Evolutionary conservation across 1,140 invertebrate genomes (phyloP).

Genomic region (Leucophenga varia): DNA sequence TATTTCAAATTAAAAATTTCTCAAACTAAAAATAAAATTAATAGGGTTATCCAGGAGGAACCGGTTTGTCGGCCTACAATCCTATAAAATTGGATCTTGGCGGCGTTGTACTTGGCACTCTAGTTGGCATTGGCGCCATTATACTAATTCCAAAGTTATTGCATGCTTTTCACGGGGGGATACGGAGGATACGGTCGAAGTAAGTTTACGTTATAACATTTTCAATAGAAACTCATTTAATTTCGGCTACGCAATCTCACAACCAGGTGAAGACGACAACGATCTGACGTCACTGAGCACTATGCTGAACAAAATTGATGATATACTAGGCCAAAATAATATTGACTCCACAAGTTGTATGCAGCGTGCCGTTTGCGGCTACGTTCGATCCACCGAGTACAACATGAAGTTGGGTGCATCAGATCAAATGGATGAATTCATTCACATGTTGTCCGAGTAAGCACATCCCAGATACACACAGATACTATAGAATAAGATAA

Average conservation of each 20-base stretch:
- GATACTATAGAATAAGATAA: too few relatives aligned
- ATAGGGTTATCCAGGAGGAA: constrained; percentile 54
- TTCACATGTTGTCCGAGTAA: constrained; percentile 67
- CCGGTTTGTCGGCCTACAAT: constrained; percentile 62
- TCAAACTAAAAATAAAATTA: background rate
- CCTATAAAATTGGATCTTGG: constrained; percentile 79
- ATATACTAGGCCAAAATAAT: constrained; percentile 69
- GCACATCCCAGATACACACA: too few relatives aligned
- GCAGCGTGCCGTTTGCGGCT: constrained; percentile 75
- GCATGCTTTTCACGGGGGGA: constrained; percentile 67
- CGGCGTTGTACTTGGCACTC: constrained; percentile 74
- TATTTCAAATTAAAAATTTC: background rate
- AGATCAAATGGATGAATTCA: constrained; percentile 66
- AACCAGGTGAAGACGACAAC: constrained; percentile 63
- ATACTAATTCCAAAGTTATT: constrained; percentile 77
- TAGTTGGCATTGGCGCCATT: constrained; percentile 76
- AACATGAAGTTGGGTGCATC: constrained; percentile 64
- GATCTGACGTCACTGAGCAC: constrained; percentile 64
- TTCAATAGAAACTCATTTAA: background rate
- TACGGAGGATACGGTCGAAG: constrained; percentile 72
- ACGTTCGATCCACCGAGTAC: constrained; percentile 68
- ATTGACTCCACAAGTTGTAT: constrained; percentile 77
- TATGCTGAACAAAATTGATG: constrained; percentile 71
- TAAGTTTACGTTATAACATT: constrained; percentile 49
- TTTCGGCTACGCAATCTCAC: background rate